Percentiles rank a stretch among this genome's conserved stretches.
Conservation (phyloP, 2,888 invertebrate genomes). For the Agrochola lota region DNA sequence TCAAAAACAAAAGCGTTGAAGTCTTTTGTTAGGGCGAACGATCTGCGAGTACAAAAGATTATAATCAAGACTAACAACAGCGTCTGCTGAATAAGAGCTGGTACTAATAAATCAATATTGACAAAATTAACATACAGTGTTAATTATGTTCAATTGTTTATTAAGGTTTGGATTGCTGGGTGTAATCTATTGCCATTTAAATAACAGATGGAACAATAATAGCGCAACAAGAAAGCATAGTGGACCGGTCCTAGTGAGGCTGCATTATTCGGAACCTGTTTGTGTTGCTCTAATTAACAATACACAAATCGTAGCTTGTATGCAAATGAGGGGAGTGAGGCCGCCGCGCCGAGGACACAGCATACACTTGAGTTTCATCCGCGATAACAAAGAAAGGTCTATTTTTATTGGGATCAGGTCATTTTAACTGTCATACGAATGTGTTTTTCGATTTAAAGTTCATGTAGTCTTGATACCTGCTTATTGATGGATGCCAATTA, state of each 20-base stretch:
- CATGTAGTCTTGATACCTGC: slow-evolving; percentile 31
- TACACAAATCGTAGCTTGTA: slow-evolving; percentile 90
- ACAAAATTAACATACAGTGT: slow-evolving; percentile 85
- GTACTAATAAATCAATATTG: slow-evolving; percentile 79
- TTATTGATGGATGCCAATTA: background rate
- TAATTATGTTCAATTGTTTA: slow-evolving; percentile 88
- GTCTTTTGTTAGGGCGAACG: slow-evolving; percentile 76
- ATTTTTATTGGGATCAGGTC: slow-evolving; percentile 74
- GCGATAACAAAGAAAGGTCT: slow-evolving; percentile 72
- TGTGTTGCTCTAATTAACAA: slow-evolving; percentile 90
- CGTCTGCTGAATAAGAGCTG: slow-evolving; percentile 49
- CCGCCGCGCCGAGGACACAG: slow-evolving; percentile 63
- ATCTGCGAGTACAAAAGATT: slow-evolving; percentile 47
- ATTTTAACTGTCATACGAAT: slow-evolving; percentile 66
- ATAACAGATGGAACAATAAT: slow-evolving; percentile 89
- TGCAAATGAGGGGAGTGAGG: slow-evolving; percentile 85
- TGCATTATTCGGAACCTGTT: slow-evolving; percentile 87
- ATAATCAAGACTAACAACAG: slow-evolving; percentile 56
- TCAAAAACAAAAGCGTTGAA: slow-evolving; percentile 68
- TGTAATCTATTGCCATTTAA: slow-evolving; percentile 88
- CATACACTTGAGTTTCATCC: slow-evolving; percentile 71
- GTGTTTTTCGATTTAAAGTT: slow-evolving; percentile 44
- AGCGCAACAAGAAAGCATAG: slow-evolving; percentile 83
- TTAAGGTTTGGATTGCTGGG: slow-evolving; percentile 77
- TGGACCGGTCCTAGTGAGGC: slow-evolving; percentile 75